Evolutionary conservation across 2,113 vertebrate species (phyloP).

Genomic region (Holacanthus passer): DNA sequence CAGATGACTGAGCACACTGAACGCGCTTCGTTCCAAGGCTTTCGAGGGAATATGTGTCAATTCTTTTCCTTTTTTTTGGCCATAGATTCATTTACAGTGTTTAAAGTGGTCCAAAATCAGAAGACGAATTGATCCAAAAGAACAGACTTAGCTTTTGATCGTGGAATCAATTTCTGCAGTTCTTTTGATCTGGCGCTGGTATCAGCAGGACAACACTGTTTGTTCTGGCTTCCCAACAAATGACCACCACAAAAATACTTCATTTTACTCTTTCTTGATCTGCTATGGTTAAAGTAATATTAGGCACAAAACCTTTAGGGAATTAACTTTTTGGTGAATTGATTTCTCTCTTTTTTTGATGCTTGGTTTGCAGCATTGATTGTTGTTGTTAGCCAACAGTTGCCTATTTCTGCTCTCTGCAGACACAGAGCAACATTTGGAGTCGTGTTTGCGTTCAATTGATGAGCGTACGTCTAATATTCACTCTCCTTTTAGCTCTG

Average conservation of each 20-base stretch:
- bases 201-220: not conserved
- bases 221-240: not conserved
- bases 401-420: not conserved
- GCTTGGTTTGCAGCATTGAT: not conserved
- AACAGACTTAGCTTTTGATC: constrained; percentile 26
- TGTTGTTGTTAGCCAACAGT: not conserved
- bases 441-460: not conserved
- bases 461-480: not conserved
- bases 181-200: not conserved
- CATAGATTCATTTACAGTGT: constrained; percentile 17
- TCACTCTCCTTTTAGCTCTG: not conserved
- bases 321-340: not conserved
- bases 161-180: not conserved
- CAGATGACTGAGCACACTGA: constrained; percentile 24
- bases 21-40: constrained; percentile 3
- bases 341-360: not conserved
- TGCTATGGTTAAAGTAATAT: not conserved
- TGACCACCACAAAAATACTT: too few relatives aligned
- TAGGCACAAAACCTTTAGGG: not conserved
- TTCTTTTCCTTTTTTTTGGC: not conserved
- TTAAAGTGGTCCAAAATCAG: constrained; percentile 21
- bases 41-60: constrained; percentile 15
- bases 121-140: constrained; percentile 5
- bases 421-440: not conserved
- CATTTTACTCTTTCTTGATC: not conserved